Conservation (phyloP, 1,140 invertebrate genomes). For the Trichonephila clavipes region DNA sequence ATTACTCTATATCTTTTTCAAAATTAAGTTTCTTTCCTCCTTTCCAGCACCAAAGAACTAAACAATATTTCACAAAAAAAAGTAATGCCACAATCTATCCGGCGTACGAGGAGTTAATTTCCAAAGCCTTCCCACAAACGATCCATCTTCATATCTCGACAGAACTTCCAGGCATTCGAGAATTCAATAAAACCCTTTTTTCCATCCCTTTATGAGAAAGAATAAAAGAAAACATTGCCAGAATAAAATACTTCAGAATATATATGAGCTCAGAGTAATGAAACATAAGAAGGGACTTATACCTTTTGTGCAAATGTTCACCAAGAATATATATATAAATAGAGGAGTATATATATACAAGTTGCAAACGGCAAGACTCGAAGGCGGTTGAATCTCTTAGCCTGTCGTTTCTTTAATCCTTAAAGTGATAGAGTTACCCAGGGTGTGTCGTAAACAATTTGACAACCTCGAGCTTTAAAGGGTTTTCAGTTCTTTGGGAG, state of each 20-base stretch:
- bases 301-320: not conserved
- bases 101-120: not conserved
- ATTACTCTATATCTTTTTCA: too few relatives aligned
- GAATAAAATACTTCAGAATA: not conserved
- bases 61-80: too few relatives aligned
- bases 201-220: not conserved
- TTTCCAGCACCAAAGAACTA: too few relatives aligned
- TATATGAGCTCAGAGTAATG: not conserved
- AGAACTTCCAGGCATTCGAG: not conserved
- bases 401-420: constrained; percentile 6
- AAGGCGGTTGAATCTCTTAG: not conserved
- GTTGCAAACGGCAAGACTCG: not conserved
- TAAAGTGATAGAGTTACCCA: not conserved
- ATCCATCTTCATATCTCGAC: not conserved
- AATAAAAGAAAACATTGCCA: not conserved
- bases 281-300: not conserved
- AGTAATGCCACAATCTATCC: too few relatives aligned
- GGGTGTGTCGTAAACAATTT: not conserved
- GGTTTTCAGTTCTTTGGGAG: not conserved
- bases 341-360: not conserved
- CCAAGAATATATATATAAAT: not conserved
- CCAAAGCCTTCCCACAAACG: not conserved
- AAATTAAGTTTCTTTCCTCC: too few relatives aligned
- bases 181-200: not conserved
- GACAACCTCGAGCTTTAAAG: not conserved